Base-by-base conservation (phyloP, 2,888 invertebrate species). In the Protonemura montana region DNA sequence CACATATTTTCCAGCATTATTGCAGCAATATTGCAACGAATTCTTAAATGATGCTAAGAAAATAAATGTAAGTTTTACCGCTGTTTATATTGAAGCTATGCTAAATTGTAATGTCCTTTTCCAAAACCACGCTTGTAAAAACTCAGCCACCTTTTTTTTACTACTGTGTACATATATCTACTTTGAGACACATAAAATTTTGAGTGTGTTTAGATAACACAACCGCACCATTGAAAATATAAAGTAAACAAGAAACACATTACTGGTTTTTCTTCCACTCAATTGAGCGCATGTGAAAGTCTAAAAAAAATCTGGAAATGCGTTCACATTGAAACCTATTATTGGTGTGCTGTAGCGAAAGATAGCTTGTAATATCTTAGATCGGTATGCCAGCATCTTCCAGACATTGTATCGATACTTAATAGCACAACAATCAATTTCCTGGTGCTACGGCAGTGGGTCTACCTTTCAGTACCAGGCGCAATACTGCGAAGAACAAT, bases 171-270 rank as follows among this genome's bases (percentile, higher is more conserved):
- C n/a, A n/a, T 59, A 59, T 21, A 10, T 59, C 59, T 59, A 21
- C 59, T 59, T 59, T 59, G 7, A 59, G 59, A 59, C 7, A 59
- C 59, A 59, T 59, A 59, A 59, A 59, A 59, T 59, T 59, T 59
- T 59, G 59, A 59, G 59, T 59, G 59, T 59, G 59, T 59, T 59
- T 59, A 21, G 59, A 59, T 59, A 59, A 59, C 59, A 59, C 59
- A 59, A 59, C 59, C 59, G 59, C 59, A 10, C 59, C 13, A 59
- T 59, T 59, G 16, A 59, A 59, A 59, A 59, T 59, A 59, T 59
- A 59, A 59, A 10, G 59, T 59, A 59, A 59, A 59, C 59, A 59
- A 59, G 59, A 59, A 59, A 59, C 59, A 59, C 59, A 59, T 59
- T 59, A 59, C 59, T 59, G 59, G 59, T 59, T 59, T 59, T 21